Conservation (phyloP, 2,113 vertebrate genomes). For the Salvator merianae region DNA sequence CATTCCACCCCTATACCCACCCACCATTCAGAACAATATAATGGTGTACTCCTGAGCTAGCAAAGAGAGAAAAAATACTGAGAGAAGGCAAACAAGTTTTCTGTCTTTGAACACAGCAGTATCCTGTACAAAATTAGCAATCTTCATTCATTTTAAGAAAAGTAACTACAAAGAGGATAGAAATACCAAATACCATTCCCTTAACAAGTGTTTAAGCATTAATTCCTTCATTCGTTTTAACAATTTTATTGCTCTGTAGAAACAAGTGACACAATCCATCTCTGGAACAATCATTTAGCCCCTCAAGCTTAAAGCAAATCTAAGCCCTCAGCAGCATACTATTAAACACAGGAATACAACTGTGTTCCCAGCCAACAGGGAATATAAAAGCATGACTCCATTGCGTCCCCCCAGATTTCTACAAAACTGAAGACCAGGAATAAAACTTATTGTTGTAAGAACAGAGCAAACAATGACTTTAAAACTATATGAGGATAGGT, state of each 20-base stretch:
- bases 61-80: constrained; percentile 42
- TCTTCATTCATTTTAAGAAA: constrained; percentile 69
- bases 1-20: background rate
- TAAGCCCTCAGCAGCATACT: constrained; percentile 16
- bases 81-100: constrained; percentile 58
- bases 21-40: background rate
- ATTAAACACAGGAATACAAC: constrained; percentile 16
- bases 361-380: background rate
- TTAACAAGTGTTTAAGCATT: constrained; percentile 40
- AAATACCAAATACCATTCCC: constrained; percentile 41
- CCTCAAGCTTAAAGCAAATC: constrained; percentile 41
- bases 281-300: constrained; percentile 56
- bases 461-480: background rate
- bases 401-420: background rate
- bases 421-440: background rate
- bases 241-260: constrained; percentile 56
- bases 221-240: constrained; percentile 56
- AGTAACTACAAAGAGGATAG: background rate
- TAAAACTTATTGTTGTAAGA: background rate
- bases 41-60: background rate
- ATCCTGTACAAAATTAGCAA: constrained; percentile 55
- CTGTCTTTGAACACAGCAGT: no score
- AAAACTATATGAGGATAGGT: background rate
- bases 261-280: constrained; percentile 43
- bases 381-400: rapidly evolving